Evolutionary conservation across 2,888 invertebrate genomes (phyloP).

Genomic region (Melanostoma mellinum): DNA sequence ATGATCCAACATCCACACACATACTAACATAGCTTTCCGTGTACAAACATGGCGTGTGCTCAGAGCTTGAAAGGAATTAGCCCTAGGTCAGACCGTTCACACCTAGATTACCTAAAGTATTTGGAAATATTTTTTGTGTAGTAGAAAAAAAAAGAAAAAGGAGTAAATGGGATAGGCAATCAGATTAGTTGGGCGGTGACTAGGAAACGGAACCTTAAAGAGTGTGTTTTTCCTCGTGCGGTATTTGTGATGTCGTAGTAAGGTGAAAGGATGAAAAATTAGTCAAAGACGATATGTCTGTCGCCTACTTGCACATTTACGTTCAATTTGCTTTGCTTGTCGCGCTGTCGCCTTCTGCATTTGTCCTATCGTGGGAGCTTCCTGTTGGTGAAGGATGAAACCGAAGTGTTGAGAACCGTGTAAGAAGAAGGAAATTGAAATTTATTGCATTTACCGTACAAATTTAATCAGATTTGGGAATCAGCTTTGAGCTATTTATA

Average conservation of each 20-base stretch:
- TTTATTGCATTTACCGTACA: conserved; percentile 8
- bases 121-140: conserved; percentile 8
- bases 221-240: conserved; percentile 9
- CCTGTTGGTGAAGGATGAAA: not conserved
- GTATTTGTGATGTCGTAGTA: conserved; percentile 15
- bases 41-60: not conserved
- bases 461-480: conserved; percentile 25
- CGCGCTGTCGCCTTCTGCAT: conserved; percentile 24
- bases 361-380: conserved; percentile 24
- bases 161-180: conserved; percentile 38
- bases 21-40: conserved; percentile 9
- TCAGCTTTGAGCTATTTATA: conserved; percentile 14
- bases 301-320: conserved; percentile 13
- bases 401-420: conserved; percentile 40
- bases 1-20: conserved; percentile 3
- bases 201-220: not conserved
- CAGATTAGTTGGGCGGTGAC: conserved; percentile 43
- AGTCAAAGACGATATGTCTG: conserved; percentile 28
- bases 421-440: conserved; percentile 6
- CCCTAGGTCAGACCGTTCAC: conserved; percentile 57
- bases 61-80: conserved; percentile 28
- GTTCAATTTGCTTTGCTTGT: conserved; percentile 64
- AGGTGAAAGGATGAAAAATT: conserved; percentile 64
- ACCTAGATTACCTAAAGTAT: conserved; percentile 51
- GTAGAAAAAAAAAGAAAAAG: not conserved